Conservation (phyloP, 2,888 invertebrate species). For the Stenoptilia bipunctidactyla region DNA sequence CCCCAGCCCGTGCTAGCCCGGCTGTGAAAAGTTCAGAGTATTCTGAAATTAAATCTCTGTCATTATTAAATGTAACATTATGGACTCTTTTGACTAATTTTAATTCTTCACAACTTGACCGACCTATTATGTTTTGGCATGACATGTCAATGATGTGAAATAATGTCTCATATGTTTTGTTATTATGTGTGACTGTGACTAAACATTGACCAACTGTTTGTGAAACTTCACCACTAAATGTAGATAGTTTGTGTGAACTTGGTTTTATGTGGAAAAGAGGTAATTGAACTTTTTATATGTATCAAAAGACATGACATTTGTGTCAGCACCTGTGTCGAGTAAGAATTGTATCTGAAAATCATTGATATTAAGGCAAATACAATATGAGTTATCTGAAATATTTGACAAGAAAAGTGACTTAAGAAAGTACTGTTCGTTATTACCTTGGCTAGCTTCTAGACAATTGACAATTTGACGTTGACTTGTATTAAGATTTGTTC, state of each 20-base stretch:
- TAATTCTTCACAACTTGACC: slow-evolving; percentile 1
- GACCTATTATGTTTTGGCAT: slow-evolving; percentile 6
- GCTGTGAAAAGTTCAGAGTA: too few species aligned
- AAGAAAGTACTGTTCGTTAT: too few species aligned
- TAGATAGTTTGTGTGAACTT: slow-evolving; percentile 1
- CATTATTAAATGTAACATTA: too few species aligned
- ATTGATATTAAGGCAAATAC: too few species aligned
- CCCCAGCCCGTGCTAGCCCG: too few species aligned
- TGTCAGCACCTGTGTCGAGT: too few species aligned
- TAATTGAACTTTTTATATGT: slow-evolving; percentile 1
- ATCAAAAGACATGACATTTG: background rate
- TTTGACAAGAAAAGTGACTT: background rate
- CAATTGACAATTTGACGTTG: too few species aligned
- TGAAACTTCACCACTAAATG: slow-evolving; percentile 1
- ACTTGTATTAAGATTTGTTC: background rate
- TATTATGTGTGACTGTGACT: background rate
- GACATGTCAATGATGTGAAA: slow-evolving; percentile 4
- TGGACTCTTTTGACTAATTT: slow-evolving; percentile 3
- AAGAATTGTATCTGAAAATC: too few species aligned
- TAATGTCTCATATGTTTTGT: background rate
- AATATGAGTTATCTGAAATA: background rate
- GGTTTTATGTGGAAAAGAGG: background rate
- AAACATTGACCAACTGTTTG: slow-evolving; percentile 2
- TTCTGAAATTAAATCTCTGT: too few species aligned
- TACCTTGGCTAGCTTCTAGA: too few species aligned